These are phyloP conservation scores for Malurus elegans DNA, from an alignment of 2,113 vertebrate species.

Conservation along the genomic window DNA sequence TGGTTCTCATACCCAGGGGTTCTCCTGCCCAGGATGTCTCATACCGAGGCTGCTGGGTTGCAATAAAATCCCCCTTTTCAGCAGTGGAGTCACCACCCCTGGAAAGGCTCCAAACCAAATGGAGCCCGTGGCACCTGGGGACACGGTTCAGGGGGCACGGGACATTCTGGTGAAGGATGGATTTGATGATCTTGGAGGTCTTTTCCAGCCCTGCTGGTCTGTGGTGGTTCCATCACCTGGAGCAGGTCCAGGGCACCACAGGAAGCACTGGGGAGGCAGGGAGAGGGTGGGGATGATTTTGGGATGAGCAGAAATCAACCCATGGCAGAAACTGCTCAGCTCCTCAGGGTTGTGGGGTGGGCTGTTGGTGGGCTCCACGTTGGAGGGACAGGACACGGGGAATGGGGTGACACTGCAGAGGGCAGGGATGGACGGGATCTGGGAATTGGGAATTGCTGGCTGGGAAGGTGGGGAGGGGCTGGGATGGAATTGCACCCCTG, in stretches of 20 bases:
- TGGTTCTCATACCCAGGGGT: not conserved
- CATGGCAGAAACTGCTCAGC: not conserved
- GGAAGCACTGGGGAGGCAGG: accelerated
- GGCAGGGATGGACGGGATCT: not conserved
- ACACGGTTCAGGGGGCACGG: not conserved
- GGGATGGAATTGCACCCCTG: not conserved
- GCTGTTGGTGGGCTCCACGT: accelerated
- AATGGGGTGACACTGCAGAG: not conserved
- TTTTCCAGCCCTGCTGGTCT: not conserved
- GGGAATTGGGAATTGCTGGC: not conserved
- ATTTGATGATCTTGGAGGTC: not conserved
- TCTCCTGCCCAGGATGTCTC: not conserved
- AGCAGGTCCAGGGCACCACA: accelerated
- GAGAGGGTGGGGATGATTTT: accelerated
- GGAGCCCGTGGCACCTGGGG: accelerated
- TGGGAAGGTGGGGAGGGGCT: not conserved
- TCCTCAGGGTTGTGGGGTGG: not conserved
- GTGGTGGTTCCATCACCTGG: accelerated
- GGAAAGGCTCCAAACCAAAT: not conserved
- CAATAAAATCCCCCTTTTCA: not conserved
- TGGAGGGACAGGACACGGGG: not conserved
- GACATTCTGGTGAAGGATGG: not conserved
- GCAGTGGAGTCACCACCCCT: not conserved
- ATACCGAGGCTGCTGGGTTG: not conserved
- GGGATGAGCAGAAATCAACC: not conserved